phyloP scores from a whole-genome alignment of 2,888 invertebrate species.

The Brassicogethes aeneus region DNA sequence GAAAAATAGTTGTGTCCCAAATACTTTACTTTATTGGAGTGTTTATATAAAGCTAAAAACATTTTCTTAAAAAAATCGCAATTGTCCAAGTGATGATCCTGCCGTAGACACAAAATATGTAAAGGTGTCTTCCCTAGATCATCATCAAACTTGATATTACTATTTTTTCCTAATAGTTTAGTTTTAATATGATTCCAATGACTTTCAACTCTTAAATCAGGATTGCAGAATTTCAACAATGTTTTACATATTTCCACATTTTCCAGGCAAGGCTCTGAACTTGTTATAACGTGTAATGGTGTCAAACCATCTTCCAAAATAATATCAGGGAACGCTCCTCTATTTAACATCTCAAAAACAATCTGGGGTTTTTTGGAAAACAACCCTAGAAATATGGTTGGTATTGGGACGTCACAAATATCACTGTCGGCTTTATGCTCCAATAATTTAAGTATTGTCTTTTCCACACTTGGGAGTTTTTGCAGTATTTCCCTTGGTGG shows the following conservation, averaged over 20 bases:
- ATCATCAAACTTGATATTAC: conserved; percentile 12
- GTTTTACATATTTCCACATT: conserved; percentile 22
- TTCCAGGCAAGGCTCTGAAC: conserved; percentile 19
- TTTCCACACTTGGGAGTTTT: conserved; percentile 13
- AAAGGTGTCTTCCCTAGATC: conserved; percentile 33
- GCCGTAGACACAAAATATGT: conserved; percentile 34
- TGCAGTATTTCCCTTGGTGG: conserved; percentile 11
- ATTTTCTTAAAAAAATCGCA: conserved; percentile 20
- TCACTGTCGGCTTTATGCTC: conserved; percentile 33
- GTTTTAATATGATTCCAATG: conserved; percentile 29
- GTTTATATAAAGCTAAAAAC: conserved; percentile 19
- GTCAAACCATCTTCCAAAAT: conserved; percentile 26
- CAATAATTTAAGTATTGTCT: conserved; percentile 29
- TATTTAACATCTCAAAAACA: conserved; percentile 22
- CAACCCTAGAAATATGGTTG: conserved; percentile 29
- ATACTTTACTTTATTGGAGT: conserved; percentile 23
- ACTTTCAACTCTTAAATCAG: conserved; percentile 24
- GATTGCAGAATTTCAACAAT: conserved; percentile 26
- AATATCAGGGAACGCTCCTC: conserved; percentile 26
- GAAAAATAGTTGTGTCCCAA: conserved; percentile 35
- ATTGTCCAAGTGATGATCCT: conserved; percentile 28
- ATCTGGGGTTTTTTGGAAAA: conserved; percentile 29
- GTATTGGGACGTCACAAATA: conserved; percentile 30
- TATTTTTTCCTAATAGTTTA: conserved; percentile 15
- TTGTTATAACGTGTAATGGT: conserved; percentile 30